Evolutionary conservation across 2,888 invertebrate species (phyloP).

Genomic region (Lepas anatifera): DNA sequence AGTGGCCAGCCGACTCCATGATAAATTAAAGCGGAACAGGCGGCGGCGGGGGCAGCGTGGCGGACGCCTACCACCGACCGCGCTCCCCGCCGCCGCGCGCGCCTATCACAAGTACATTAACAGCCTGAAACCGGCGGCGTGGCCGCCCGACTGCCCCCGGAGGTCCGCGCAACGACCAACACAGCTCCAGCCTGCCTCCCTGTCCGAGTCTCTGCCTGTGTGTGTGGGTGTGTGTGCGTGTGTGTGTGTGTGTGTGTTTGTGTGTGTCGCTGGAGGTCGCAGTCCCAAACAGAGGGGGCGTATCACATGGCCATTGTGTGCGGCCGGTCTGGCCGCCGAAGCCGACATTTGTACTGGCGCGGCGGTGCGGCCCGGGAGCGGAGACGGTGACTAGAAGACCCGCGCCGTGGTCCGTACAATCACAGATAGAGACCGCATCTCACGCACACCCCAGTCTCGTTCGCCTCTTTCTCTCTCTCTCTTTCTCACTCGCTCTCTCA

Average conservation of each 20-base stretch:
- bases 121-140: not conserved
- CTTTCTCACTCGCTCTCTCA: too few species aligned
- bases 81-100: not conserved
- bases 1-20: not conserved
- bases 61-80: not conserved
- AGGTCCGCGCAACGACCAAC: not conserved
- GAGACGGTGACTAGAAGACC: slow-evolving; percentile 1
- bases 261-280: too few species aligned
- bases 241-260: not conserved
- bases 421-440: slow-evolving; percentile 5
- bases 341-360: not conserved
- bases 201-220: not conserved
- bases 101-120: slow-evolving; percentile 9
- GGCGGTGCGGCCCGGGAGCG: not conserved
- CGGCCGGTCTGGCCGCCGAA: not conserved
- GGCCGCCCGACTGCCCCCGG: not conserved
- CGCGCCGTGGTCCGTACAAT: not conserved
- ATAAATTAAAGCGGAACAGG: slow-evolving; percentile 5
- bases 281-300: too few species aligned
- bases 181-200: not conserved
- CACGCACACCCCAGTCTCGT: too few species aligned
- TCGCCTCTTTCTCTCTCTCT: too few species aligned
- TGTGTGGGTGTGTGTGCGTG: too few species aligned
- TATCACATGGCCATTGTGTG: not conserved
- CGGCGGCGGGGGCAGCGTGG: not conserved